These are phyloP conservation scores for Scrobipalpa costella DNA, from an alignment of 2,888 invertebrate genomes.

Conservation along the genomic window DNA sequence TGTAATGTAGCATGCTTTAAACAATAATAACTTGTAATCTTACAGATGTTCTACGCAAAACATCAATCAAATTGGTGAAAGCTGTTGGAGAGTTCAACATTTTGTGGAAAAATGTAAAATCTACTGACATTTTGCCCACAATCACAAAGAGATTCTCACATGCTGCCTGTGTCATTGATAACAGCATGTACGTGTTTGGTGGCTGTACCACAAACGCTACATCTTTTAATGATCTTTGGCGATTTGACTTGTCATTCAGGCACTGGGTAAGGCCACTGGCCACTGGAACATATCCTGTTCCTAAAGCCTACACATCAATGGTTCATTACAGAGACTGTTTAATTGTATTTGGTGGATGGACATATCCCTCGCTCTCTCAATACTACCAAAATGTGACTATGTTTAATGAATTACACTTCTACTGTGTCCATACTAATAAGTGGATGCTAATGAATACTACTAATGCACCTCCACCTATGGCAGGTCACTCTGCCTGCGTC, in stretches of 20 bases:
- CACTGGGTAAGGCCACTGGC: constrained; percentile 92
- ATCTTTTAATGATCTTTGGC: constrained; percentile 98
- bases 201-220: constrained; percentile 97
- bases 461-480: constrained; percentile 90
- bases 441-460: constrained; percentile 87
- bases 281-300: constrained; percentile 94
- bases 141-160: constrained; percentile 96
- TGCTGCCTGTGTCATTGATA: constrained; percentile 90
- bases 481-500: constrained; percentile 96
- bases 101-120: constrained; percentile 85
- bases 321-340: constrained; percentile 92
- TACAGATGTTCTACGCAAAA: constrained; percentile 89
- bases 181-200: constrained; percentile 97
- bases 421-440: constrained; percentile 89
- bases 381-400: constrained; percentile 92
- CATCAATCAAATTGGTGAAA: constrained; percentile 86
- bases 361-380: constrained; percentile 93
- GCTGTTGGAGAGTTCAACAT: constrained; percentile 89
- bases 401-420: constrained; percentile 95
- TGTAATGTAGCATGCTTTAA: background rate
- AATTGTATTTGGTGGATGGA: constrained; percentile 97
- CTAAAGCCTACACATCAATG: constrained; percentile 97
- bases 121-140: constrained; percentile 83
- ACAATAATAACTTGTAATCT: constrained; percentile 6
- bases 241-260: constrained; percentile 91